Percentiles rank a stretch among this genome's conserved stretches.
Conservation (phyloP, 2,113 vertebrate genomes). For the Grallaria varia region DNA sequence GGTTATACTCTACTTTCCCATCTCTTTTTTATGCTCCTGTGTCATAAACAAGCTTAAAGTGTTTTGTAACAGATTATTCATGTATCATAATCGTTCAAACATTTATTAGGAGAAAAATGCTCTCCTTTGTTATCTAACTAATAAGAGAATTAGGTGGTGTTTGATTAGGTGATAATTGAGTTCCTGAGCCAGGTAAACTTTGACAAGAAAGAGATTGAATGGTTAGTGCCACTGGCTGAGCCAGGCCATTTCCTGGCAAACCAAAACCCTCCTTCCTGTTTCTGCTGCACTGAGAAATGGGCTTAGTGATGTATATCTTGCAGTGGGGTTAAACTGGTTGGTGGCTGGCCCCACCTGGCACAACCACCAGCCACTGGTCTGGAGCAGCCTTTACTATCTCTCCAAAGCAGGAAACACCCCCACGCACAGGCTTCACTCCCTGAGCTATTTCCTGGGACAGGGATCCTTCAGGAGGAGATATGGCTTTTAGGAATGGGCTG, state of each 20-base stretch:
- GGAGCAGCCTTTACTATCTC: background rate
- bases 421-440: accelerated
- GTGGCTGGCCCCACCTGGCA: background rate
- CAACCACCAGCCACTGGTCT: background rate
- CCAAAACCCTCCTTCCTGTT: background rate
- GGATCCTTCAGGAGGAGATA: background rate
- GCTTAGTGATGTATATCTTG: background rate
- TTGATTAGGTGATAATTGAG: background rate
- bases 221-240: background rate
- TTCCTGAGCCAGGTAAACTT: background rate
- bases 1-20: background rate
- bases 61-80: background rate
- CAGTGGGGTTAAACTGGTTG: background rate
- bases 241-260: background rate
- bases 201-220: background rate
- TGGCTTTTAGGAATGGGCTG: background rate
- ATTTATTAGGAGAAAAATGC: background rate
- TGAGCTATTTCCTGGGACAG: background rate
- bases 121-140: background rate
- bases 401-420: background rate
- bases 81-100: background rate
- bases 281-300: background rate
- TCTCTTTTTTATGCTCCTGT: background rate
- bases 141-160: background rate
- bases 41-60: background rate